phyloP scores from a whole-genome alignment of 23 tunicate species.

The Corella eumyota region DNA sequence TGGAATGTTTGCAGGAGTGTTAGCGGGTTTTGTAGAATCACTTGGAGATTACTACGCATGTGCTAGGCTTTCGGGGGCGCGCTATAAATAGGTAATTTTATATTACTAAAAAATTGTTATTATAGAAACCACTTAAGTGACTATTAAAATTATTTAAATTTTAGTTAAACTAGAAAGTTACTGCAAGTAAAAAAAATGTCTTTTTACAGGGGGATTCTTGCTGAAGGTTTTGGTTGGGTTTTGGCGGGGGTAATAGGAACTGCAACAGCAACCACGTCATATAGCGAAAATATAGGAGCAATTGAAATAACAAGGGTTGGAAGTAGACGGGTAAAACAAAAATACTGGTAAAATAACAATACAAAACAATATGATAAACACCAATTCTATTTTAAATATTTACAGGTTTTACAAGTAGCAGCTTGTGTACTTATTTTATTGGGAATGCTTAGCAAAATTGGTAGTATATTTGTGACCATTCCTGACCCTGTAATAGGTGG shows the following conservation, averaged over 20 bases:
- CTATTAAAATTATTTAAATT: no score
- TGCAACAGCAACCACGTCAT: constrained; percentile 72
- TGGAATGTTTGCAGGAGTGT: constrained; percentile 77
- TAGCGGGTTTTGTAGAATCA: constrained; percentile 78
- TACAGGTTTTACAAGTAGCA: constrained; percentile 74
- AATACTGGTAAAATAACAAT: background rate
- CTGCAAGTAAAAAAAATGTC: no score
- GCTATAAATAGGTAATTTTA: constrained; percentile 64
- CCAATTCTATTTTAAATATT: background rate
- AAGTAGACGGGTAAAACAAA: constrained; percentile 76
- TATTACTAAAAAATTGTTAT: no score
- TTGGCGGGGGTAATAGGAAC: constrained; percentile 74
- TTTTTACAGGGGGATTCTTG: constrained; percentile 47
- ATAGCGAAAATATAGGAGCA: constrained; percentile 70
- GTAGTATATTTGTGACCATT: constrained; percentile 73
- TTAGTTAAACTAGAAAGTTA: no score
- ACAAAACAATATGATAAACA: background rate
- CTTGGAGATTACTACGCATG: constrained; percentile 96
- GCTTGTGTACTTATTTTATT: constrained; percentile 40
- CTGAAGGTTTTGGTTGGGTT: constrained; percentile 74
- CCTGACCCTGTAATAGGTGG: constrained; percentile 97
- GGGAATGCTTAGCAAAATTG: constrained; percentile 70
- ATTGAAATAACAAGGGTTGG: constrained; percentile 68
- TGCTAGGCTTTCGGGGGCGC: constrained; percentile 72
- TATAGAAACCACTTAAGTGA: no score